Evolutionary conservation across 2,888 invertebrate species (phyloP).

Genomic region (Ennomos erosarius): DNA sequence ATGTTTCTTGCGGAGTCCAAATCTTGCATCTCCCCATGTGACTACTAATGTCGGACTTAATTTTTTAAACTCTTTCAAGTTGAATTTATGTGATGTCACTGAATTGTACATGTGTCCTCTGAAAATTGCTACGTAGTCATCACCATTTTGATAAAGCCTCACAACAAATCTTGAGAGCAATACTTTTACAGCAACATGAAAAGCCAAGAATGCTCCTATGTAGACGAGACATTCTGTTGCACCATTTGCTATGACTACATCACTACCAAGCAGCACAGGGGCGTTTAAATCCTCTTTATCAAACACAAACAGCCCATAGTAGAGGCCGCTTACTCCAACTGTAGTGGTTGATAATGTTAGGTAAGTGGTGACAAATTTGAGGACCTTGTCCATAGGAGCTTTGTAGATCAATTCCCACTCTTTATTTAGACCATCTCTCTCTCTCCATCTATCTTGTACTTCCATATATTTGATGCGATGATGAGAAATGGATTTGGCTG

Average conservation of each 20-base stretch:
- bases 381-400: slow-evolving; percentile 69
- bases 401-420: slow-evolving; percentile 75
- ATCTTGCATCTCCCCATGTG: slow-evolving; percentile 74
- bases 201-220: slow-evolving; percentile 63
- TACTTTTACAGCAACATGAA: slow-evolving; percentile 67
- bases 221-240: slow-evolving; percentile 67
- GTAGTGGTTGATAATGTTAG: slow-evolving; percentile 63
- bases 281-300: slow-evolving; percentile 58
- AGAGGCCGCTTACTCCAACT: slow-evolving; percentile 52
- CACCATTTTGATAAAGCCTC: slow-evolving; percentile 72
- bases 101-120: slow-evolving; percentile 66
- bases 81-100: slow-evolving; percentile 65
- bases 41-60: slow-evolving; percentile 63
- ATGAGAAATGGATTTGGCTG: slow-evolving; percentile 54
- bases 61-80: slow-evolving; percentile 69
- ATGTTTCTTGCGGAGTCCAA: slow-evolving; percentile 68
- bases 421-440: slow-evolving; percentile 63
- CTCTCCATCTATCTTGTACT: slow-evolving; percentile 65
- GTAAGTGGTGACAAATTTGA: slow-evolving; percentile 65
- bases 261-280: slow-evolving; percentile 64
- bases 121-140: slow-evolving; percentile 73
- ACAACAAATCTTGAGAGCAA: slow-evolving; percentile 73
- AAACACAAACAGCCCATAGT: slow-evolving; percentile 65
- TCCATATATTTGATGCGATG: slow-evolving; percentile 69
- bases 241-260: slow-evolving; percentile 70